These are phyloP conservation scores for Drosophila cardini DNA, from an alignment of 1,140 invertebrate species.

Conservation along the genomic window DNA sequence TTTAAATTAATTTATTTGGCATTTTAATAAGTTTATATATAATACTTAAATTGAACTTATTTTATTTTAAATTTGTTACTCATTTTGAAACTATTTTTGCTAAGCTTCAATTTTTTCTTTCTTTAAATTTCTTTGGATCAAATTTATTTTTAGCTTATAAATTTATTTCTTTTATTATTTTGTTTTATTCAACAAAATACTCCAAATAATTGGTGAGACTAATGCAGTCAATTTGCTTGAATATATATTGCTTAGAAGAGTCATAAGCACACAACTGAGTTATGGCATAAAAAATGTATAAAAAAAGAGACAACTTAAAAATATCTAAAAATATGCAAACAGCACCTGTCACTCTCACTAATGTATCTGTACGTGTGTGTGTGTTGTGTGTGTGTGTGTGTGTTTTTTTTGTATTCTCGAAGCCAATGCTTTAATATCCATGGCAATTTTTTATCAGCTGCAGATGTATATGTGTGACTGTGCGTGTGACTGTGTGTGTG, in stretches of 20 bases:
- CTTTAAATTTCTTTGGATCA: no score
- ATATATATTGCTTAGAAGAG: constrained; percentile 32
- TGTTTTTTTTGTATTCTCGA: background rate
- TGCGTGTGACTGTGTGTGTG: constrained; percentile 25
- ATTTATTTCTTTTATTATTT: no score
- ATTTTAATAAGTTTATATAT: no score
- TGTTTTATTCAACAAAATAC: background rate
- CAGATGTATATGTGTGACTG: constrained; percentile 13
- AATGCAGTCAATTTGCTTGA: constrained; percentile 16
- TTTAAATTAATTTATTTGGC: no score
- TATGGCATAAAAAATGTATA: constrained; percentile 68
- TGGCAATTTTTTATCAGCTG: constrained; percentile 48
- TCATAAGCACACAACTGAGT: constrained; percentile 59
- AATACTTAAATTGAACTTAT: no score
- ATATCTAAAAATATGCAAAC: constrained; percentile 47
- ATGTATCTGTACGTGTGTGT: constrained; percentile 30
- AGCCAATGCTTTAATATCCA: constrained; percentile 50
- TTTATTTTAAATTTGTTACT: no score
- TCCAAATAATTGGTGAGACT: constrained; percentile 2
- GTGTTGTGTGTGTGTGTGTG: no score
- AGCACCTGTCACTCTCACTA: constrained; percentile 36
- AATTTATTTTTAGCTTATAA: no score
- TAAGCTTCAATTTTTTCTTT: no score
- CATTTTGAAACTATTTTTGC: no score
- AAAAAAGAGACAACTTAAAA: constrained; percentile 36